Evolutionary conservation across 2,113 vertebrate genomes (phyloP), one percentile per base, ranked within the genome.

Genomic region (Cisticola juncidis): DNA sequence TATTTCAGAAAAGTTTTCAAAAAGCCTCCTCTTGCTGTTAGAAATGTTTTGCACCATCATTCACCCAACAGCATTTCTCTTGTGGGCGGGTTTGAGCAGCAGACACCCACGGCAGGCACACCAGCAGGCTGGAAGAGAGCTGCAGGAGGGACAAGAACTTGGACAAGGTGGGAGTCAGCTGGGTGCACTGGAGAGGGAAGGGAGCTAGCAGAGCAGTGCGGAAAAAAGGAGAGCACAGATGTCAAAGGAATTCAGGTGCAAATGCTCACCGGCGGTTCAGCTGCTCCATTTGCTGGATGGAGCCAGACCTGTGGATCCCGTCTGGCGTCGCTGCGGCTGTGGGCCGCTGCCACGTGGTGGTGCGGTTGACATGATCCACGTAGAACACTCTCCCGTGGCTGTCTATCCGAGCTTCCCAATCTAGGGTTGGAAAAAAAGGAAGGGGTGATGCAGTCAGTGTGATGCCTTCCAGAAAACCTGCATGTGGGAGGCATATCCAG

Each of bases 331-430:
- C 97, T 4, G 98, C 97, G 2, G 99, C 94, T 8, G 98, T 99
- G 11, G 99, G 99, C 18, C 98, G 98, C 97, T 99, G 99, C 99
- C 99, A 99, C 24, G 99, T 99, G 17, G 99, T 99, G 20, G 99
- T 99, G 48, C 99, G 98, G 97, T 99, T 99, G 80, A 99, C 98
- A 0, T 99, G 99, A 94, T 99, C 99, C 90, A 99, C 99, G 6
- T 99, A 99, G 97, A 99, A 99, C 18, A 99, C 99, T 77, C 99
- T 98, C 47, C 99, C 99, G 0, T 99, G 99, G 97, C 99, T 99
- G 98, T 99, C 99, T 74, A 99, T 98, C 22, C 99, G 98, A 81
- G 99, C 99, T 97, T 99, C 99, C 99, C 99, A 99, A 92, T 99
- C 99, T 99, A 97, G 50, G 64, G 91, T 81, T 65, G 65, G 87